Conservation (phyloP, 2,113 vertebrate genomes). For the Oncorhynchus mykiss region DNA sequence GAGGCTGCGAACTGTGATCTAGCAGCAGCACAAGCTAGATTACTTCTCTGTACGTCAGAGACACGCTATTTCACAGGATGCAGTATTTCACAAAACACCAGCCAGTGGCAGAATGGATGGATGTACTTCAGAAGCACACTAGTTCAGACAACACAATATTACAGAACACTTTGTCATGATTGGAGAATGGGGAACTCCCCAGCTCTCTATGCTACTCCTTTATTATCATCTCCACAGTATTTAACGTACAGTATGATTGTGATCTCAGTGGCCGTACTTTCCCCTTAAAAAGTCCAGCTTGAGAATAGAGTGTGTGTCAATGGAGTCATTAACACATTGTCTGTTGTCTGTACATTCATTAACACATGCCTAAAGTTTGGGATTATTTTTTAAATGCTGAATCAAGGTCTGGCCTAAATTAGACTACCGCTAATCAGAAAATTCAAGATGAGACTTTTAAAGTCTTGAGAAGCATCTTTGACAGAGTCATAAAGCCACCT, state of each 20-base stretch:
- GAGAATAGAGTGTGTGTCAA: slow-evolving; percentile 1
- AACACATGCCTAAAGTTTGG: slow-evolving; percentile 18
- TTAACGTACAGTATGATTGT: slow-evolving; percentile 1
- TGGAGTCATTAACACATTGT: slow-evolving; percentile 13
- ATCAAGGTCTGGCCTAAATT: slow-evolving; percentile 23
- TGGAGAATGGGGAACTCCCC: too few species aligned
- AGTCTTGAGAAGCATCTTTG: slow-evolving; percentile 8
- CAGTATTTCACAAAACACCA: too few species aligned
- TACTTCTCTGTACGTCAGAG: background rate
- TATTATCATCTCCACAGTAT: too few species aligned
- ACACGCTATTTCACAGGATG: background rate
- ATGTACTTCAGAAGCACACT: background rate
- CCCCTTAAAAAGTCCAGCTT: background rate
- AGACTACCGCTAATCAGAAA: slow-evolving; percentile 31
- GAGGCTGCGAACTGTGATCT: slow-evolving; percentile 6
- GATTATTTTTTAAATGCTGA: slow-evolving; percentile 40
- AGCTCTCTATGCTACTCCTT: too few species aligned
- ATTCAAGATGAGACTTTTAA: background rate
- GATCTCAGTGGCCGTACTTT: slow-evolving; percentile 19
- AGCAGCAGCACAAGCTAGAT: slow-evolving; percentile 10
- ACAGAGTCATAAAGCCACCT: background rate
- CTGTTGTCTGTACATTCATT: slow-evolving; percentile 24
- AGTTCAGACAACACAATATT: background rate
- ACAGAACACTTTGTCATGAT: slow-evolving; percentile 9
- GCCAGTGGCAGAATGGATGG: slow-evolving; percentile 2